Evolutionary conservation across 2,113 vertebrate genomes (phyloP).

Genomic region (Pipa parva): DNA sequence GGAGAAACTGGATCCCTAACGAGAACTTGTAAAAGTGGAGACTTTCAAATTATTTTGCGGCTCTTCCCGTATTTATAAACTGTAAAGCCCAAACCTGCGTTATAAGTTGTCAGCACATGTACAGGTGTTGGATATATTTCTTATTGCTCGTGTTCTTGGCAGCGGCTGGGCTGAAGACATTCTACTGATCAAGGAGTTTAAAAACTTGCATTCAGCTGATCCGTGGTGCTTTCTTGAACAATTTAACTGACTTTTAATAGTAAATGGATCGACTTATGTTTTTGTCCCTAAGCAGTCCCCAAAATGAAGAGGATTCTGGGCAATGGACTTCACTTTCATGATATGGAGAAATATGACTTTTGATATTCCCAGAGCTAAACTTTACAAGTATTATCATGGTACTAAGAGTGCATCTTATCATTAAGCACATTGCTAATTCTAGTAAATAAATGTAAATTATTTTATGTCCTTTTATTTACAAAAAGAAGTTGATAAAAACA

Average conservation of each 20-base stretch:
- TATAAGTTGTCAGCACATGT: too few species aligned
- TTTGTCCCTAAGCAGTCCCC: background rate
- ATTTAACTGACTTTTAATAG: background rate
- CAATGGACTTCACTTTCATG: background rate
- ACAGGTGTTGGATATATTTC: too few species aligned
- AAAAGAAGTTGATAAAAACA: background rate
- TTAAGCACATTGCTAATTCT: background rate
- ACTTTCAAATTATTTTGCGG: too few species aligned
- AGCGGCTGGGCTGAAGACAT: too few species aligned
- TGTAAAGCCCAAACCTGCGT: too few species aligned
- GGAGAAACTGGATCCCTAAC: background rate
- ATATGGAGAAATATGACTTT: background rate
- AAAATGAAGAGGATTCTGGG: background rate
- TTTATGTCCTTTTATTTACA: slow-evolving; percentile 11
- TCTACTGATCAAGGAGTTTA: background rate
- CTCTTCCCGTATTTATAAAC: background rate
- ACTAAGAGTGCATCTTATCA: background rate
- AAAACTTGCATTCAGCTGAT: too few species aligned
- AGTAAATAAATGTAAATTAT: slow-evolving; percentile 4
- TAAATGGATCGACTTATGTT: background rate
- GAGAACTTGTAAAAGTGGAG: background rate
- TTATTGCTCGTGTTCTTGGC: too few species aligned
- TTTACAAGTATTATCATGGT: too few species aligned
- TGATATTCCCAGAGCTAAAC: background rate
- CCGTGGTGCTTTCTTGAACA: background rate